These are phyloP conservation scores for Lasioglossum leucozonium DNA, from an alignment of 2,888 invertebrate genomes.

Conservation along the genomic window DNA sequence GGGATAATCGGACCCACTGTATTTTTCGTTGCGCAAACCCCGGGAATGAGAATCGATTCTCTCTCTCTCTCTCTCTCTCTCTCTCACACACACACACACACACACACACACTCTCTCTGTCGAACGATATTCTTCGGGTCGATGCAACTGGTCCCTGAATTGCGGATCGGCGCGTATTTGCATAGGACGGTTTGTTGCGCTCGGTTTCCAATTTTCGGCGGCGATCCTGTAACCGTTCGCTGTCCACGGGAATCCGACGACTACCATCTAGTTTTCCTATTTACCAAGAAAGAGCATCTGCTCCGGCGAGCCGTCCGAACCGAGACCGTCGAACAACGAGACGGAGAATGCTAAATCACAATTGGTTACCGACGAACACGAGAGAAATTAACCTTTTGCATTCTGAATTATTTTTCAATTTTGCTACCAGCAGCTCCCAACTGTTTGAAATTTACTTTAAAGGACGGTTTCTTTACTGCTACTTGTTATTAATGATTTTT, in stretches of 20 bases:
- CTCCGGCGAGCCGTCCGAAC: neutral
- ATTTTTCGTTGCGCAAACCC: neutral
- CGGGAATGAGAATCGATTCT: slow-evolving; percentile 2
- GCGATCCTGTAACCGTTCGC: neutral
- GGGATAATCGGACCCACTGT: slow-evolving; percentile 4
- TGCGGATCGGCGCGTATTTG: slow-evolving; percentile 38
- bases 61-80: neutral
- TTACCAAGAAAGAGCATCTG: neutral
- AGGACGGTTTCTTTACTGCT: no score
- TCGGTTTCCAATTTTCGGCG: slow-evolving; percentile 43
- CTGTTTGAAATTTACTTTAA: no score
- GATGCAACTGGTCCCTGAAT: slow-evolving; percentile 43
- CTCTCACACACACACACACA: no score
- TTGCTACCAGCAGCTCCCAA: no score
- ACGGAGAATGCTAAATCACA: neutral
- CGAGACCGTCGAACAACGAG: neutral
- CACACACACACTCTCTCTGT: no score
- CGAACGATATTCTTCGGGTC: slow-evolving; percentile 4
- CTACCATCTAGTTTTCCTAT: neutral
- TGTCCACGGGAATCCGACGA: neutral
- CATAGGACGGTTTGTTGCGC: slow-evolving; percentile 33
- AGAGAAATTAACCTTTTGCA: no score
- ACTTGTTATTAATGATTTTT: no score
- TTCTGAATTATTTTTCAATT: no score
- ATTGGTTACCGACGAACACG: neutral